Evolutionary conservation across 2,888 invertebrate species (phyloP).

Genomic region (Melanotus villosus): DNA sequence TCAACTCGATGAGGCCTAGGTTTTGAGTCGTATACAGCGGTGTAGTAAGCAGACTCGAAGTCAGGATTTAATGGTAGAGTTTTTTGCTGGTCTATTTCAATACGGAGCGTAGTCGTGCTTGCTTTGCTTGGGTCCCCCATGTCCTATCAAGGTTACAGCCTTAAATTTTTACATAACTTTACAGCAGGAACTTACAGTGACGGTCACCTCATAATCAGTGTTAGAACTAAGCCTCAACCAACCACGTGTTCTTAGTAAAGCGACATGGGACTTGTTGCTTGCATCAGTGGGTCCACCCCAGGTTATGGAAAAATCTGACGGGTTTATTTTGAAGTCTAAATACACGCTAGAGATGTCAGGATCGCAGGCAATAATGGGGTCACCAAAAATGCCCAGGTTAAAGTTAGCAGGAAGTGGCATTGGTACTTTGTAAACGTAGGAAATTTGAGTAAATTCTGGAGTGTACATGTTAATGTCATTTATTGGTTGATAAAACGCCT

Average conservation of each 20-base stretch:
- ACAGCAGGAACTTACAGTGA: slow-evolving; percentile 57
- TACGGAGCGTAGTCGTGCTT: slow-evolving; percentile 46
- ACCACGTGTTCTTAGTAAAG: slow-evolving; percentile 50
- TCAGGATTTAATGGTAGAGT: slow-evolving; percentile 68
- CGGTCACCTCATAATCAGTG: slow-evolving; percentile 53
- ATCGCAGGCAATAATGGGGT: slow-evolving; percentile 68
- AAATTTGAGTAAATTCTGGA: slow-evolving; percentile 66
- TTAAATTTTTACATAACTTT: not conserved
- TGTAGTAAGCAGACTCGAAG: slow-evolving; percentile 69
- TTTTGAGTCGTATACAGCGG: slow-evolving; percentile 65
- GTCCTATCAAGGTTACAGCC: slow-evolving; percentile 48
- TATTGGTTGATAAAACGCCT: slow-evolving; percentile 66
- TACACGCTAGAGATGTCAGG: slow-evolving; percentile 70
- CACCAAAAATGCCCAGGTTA: slow-evolving; percentile 64
- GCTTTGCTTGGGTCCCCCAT: slow-evolving; percentile 29
- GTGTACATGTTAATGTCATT: slow-evolving; percentile 70
- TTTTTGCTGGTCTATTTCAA: slow-evolving; percentile 65
- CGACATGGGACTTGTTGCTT: slow-evolving; percentile 50
- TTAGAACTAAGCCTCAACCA: slow-evolving; percentile 45
- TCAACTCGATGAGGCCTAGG: slow-evolving; percentile 41
- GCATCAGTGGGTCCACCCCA: slow-evolving; percentile 21
- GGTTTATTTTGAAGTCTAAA: slow-evolving; percentile 54
- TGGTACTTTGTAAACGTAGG: slow-evolving; percentile 67
- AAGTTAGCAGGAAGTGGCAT: slow-evolving; percentile 65
- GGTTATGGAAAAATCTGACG: slow-evolving; percentile 43